Percentiles rank a stretch among this genome's conserved stretches.
phyloP scores from a whole-genome alignment of 53 echinoderm and acorn worm species.

The Antedon mediterranea region DNA sequence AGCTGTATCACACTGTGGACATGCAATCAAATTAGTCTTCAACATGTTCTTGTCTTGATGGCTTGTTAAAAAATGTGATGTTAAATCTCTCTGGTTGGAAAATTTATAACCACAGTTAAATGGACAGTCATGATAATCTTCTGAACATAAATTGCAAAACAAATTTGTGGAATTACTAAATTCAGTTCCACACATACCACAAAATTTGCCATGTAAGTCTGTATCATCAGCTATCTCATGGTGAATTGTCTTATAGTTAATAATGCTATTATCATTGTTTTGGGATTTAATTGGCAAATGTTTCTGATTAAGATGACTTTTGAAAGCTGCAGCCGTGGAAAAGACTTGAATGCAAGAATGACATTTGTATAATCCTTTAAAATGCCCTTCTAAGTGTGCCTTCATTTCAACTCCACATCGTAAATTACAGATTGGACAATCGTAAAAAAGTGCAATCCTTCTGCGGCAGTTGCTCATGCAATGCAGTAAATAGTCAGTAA shows the following conservation, averaged over 20 bases:
- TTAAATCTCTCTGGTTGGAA: neutral
- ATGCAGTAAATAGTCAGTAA: neutral
- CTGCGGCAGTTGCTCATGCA: neutral
- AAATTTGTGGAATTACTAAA: neutral
- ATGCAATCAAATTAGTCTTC: neutral
- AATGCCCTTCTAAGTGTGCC: neutral
- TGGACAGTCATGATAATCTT: neutral
- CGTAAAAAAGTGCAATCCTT: neutral
- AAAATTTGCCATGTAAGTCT: too few relatives aligned
- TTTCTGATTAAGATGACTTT: neutral
- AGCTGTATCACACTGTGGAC: neutral
- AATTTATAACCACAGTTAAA: neutral
- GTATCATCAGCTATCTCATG: too few relatives aligned
- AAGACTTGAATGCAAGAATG: neutral
- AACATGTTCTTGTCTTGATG: neutral
- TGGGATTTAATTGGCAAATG: neutral
- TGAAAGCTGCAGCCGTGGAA: neutral
- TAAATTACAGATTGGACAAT: neutral
- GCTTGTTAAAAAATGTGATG: neutral
- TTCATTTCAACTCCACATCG: neutral
- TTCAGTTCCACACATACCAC: neutral
- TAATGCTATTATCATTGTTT: neutral
- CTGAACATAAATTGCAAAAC: neutral
- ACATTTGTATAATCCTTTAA: neutral
- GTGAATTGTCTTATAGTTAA: neutral